Percentiles rank a stretch among this genome's conserved stretches.
Evolutionary conservation across 2,113 vertebrate genomes (phyloP).

Genomic region (Ovis canadensis): DNA sequence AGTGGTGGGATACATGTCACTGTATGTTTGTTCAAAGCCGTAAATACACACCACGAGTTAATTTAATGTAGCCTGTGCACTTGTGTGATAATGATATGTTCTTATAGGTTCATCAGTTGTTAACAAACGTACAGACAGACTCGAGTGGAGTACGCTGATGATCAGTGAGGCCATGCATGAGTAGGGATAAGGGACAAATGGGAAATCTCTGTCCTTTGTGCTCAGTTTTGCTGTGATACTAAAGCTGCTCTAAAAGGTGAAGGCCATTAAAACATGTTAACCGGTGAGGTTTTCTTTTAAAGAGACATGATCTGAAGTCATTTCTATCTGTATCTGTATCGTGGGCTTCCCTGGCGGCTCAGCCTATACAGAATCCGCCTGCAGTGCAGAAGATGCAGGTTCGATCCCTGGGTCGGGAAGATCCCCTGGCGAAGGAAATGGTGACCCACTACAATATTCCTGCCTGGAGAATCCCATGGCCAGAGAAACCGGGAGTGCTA

Average conservation of each 20-base stretch:
- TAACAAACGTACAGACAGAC: neutral
- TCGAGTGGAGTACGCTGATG: neutral
- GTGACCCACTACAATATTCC: neutral
- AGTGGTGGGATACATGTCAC: neutral
- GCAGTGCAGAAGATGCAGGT: neutral
- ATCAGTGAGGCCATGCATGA: neutral
- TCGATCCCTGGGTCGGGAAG: neutral
- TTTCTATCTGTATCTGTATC: neutral
- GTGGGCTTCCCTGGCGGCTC: neutral
- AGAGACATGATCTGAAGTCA: neutral
- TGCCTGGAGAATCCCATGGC: neutral
- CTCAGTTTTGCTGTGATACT: neutral
- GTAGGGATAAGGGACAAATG: neutral
- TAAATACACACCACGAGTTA: neutral
- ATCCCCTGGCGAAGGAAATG: neutral
- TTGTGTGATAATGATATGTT: neutral
- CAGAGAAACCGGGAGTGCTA: neutral
- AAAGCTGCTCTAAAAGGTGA: neutral
- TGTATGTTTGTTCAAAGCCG: neutral
- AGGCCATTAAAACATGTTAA: neutral
- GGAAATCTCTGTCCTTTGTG: neutral
- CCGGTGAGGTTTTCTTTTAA: neutral
- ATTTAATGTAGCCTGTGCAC: neutral
- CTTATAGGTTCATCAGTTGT: neutral
- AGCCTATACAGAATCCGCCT: neutral